These are phyloP conservation scores for Psylliodes chrysocephalus DNA, from an alignment of 2,888 invertebrate species.

Conservation along the genomic window DNA sequence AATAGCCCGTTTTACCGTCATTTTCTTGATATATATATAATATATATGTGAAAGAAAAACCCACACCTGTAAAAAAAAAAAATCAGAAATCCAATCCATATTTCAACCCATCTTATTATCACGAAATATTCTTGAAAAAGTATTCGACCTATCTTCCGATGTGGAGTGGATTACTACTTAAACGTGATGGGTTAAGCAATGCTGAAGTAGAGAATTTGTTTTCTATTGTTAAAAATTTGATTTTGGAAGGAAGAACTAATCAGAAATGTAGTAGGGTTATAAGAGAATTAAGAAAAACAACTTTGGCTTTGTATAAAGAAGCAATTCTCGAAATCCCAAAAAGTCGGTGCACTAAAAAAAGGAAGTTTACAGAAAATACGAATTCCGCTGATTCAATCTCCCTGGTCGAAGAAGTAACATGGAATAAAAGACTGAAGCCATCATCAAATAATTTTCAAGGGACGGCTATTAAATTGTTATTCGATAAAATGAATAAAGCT, in stretches of 20 bases:
- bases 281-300: constrained; percentile 1
- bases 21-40: too few relatives aligned
- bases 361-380: too few relatives aligned
- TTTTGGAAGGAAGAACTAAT: not conserved
- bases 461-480: too few relatives aligned
- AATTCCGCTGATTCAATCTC: too few relatives aligned
- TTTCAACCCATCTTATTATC: constrained; percentile 7
- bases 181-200: constrained; percentile 8
- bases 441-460: too few relatives aligned
- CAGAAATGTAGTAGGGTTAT: constrained; percentile 17
- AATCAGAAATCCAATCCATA: too few relatives aligned
- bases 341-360: not conserved
- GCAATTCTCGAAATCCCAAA: constrained; percentile 3
- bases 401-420: too few relatives aligned
- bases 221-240: not conserved
- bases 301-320: constrained; percentile 4
- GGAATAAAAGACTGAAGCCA: too few relatives aligned
- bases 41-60: too few relatives aligned
- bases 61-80: too few relatives aligned
- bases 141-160: constrained; percentile 15
- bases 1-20: too few relatives aligned
- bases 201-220: constrained; percentile 7
- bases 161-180: not conserved
- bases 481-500: too few relatives aligned
- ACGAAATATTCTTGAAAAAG: constrained; percentile 7